phyloP scores from a whole-genome alignment of 2,888 invertebrate genomes.

The Yponomeuta malinellus region DNA sequence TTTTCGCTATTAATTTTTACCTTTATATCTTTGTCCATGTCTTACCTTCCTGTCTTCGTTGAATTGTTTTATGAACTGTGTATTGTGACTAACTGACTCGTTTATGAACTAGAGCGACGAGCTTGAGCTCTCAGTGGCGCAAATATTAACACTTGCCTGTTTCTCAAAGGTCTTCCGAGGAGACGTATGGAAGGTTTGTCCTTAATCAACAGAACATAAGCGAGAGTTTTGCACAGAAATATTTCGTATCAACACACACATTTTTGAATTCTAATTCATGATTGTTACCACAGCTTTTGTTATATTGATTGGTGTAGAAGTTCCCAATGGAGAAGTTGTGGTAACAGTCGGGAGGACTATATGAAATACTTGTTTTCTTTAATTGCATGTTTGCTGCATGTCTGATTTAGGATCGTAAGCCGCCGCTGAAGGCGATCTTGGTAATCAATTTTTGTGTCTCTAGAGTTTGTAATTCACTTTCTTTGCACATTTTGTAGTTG shows the following conservation, averaged over 20 bases:
- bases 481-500: conserved; percentile 72
- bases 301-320: conserved; percentile 20
- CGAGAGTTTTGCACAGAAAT: conserved; percentile 35
- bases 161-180: conserved; percentile 80
- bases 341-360: conserved; percentile 48
- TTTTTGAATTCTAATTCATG: conserved; percentile 28
- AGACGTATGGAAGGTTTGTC: conserved; percentile 81
- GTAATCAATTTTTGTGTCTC: conserved; percentile 59
- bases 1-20: conserved; percentile 11
- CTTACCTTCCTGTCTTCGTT: conserved; percentile 9
- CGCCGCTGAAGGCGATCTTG: conserved; percentile 68
- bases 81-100: conserved; percentile 31
- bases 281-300: conserved; percentile 51
- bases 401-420: conserved; percentile 70
- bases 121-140: conserved; percentile 37
- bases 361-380: conserved; percentile 56
- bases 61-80: conserved; percentile 7
- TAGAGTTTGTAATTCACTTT: conserved; percentile 58
- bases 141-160: conserved; percentile 66
- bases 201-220: conserved; percentile 50
- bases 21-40: conserved; percentile 10
- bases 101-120: conserved; percentile 51
- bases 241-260: conserved; percentile 40
- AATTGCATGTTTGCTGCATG: conserved; percentile 74
- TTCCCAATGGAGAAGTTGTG: conserved; percentile 34